Percentiles rank a stretch among this genome's conserved stretches.
Conservation (phyloP, 2,113 vertebrate genomes). For the Sterrhoptilus dennistouni region DNA sequence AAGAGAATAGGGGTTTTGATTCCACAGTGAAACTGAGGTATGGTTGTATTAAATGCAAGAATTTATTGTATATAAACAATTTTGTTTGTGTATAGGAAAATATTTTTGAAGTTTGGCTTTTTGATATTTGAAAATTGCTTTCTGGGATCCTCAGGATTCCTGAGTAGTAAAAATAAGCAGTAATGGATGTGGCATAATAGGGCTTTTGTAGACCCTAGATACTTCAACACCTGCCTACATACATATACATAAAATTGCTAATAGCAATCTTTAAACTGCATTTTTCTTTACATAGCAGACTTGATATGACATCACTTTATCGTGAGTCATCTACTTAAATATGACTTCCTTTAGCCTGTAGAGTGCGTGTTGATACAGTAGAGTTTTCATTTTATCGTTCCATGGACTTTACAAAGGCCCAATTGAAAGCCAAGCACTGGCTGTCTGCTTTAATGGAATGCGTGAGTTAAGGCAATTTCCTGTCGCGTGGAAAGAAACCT, state of each 20-base stretch:
- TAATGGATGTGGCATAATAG: neutral
- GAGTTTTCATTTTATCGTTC: neutral
- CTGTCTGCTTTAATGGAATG: conserved; percentile 51
- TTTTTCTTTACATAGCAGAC: neutral
- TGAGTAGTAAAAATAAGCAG: neutral
- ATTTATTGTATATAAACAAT: neutral
- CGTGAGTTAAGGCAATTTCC: conserved; percentile 62
- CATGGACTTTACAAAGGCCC: conserved; percentile 35
- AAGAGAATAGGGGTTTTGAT: neutral
- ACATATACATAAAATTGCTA: neutral
- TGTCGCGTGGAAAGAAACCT: conserved; percentile 46
- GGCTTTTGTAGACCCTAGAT: neutral
- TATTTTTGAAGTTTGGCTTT: neutral
- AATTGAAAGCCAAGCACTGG: conserved; percentile 34
- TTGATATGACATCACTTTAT: neutral
- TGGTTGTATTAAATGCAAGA: neutral
- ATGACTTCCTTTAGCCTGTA: neutral
- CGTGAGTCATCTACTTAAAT: neutral
- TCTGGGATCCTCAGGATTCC: neutral
- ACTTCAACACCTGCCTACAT: neutral
- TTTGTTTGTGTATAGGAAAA: neutral
- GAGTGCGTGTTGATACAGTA: neutral
- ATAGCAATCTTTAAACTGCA: neutral
- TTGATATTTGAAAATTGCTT: neutral
- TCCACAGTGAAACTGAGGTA: neutral